Evolutionary conservation across 2,888 invertebrate species (phyloP), one percentile per base, ranked within the genome.

Genomic region (Cataglyphis livida): DNA sequence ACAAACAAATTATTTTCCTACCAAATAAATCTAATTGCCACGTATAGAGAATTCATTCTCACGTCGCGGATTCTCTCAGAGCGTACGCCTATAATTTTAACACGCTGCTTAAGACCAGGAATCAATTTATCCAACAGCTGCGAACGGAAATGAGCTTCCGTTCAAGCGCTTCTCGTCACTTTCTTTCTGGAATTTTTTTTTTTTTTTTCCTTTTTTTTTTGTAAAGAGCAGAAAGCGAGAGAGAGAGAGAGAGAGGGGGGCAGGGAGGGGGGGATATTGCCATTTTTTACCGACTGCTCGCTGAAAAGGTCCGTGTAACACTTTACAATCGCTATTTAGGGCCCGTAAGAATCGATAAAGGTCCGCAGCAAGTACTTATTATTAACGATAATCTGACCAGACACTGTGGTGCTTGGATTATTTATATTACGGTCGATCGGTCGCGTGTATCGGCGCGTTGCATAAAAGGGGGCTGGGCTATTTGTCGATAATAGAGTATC

Each of bases 401-500:
- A 70, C 38, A 68, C 81, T 68, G 68, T 82, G n/a, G 73, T 65
- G n/a, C n/a, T 48, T 48, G 7, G n/a, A 48, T 85, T 81, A 75
- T 74, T 84, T 73, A 59, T 81, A 68, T 51, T 70, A 76, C 82
- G 75, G 64, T 64, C 54, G 76, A 51, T 81, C 81, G 71, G 35
- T 71, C 65, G 61, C 82, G 68, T 66, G 84, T 82, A 41, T 51
- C 66, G 61, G n/a, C 57, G 82, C 54, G 57, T 81, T 82, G 71
- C 61, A 57, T 57, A 73, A 76, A 51, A 54, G 65, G 74, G 57
- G 44, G 70, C 28, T n/a, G 61, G 73, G 48, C 79, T 71, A 78
- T 74, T 86, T 84, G 81, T 86, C 70, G 79, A 73, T 51, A 78
- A 28, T 57, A 15, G 64, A 61, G 44, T 61, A 62, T 62, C 66